Base-by-base conservation (phyloP, 2,113 vertebrate genomes). In the Paraplagusia blochii region DNA sequence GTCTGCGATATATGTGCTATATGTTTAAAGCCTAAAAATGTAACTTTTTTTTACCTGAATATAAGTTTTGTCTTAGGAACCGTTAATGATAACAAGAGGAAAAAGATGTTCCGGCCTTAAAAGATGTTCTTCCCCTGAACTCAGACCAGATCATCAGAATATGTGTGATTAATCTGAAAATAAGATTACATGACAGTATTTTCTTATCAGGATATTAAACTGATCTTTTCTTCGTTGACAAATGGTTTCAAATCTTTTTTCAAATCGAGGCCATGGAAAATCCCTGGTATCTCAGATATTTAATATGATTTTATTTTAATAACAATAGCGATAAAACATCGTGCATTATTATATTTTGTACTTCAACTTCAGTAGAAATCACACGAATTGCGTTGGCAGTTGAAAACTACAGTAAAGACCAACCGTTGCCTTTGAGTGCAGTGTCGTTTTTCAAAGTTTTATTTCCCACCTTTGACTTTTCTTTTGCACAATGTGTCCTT, bases 91-190 rank as follows among this genome's bases (percentile, higher is more conserved):
- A 57, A 49, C 53, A 72, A 66, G 64, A 43, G 71, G 61, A 44
- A 36, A 14, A 3, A 7, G 40, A 61, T 38, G 64, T 60, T 72
- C 38, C 58, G 66, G 16, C 46, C 29, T 39, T 42, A 65, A 22
- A 35, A 6, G 22, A 29, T 4, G 53, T 58, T 73, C 50, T 29
- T 11, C 29, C 57, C 58, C 66, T 36, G 34, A 81, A 64, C 22
- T 49, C 38, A 40, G 59, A 36, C 19, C 61, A 72, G 50, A 56
- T 70, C 65, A 73, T 73, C 15, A 55, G 53, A 80, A 70, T 70
- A 69, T 68, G 43, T 56, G 48, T 54, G 63, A 69, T 63, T 34
- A 66, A 73, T 69, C 58, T 63, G 44, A 51, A 72, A 59, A 22
- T 40, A 4, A 40, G 13, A 40, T 40, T 12, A 40, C 38, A 29